Conservation (phyloP, 2,888 invertebrate species). For the Sarcophaga carnaria region DNA sequence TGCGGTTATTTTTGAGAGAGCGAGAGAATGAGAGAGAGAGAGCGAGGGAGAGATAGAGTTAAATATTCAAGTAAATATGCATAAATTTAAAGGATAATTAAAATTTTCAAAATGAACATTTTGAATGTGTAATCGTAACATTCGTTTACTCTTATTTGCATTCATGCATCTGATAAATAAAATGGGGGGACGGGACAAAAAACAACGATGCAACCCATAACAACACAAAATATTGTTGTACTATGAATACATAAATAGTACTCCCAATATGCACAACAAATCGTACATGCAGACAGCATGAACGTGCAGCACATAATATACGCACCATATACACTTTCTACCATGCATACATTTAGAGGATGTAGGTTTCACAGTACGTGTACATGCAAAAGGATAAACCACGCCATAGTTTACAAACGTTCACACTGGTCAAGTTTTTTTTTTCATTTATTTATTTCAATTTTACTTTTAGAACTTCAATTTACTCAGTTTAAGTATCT, state of each 20-base stretch:
- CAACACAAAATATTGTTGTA: not conserved
- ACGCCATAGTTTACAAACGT: slow-evolving; percentile 1
- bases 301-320: not conserved
- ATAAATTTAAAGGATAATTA: slow-evolving; percentile 79
- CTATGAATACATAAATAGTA: slow-evolving; percentile 22
- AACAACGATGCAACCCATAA: not conserved
- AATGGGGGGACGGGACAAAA: not conserved
- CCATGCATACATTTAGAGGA: not conserved
- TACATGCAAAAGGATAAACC: slow-evolving; percentile 4
- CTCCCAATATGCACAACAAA: not conserved
- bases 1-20: slow-evolving; percentile 46
- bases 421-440: slow-evolving; percentile 25
- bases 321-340: not conserved
- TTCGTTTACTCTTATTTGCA: slow-evolving; percentile 47
- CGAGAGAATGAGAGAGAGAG: not conserved
- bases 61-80: slow-evolving; percentile 63
- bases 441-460: not conserved
- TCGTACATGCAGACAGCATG: slow-evolving; percentile 7
- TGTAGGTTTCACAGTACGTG: not conserved
- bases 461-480: not conserved
- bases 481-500: slow-evolving; percentile 17
- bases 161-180: slow-evolving; percentile 47
- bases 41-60: not conserved
- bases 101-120: slow-evolving; percentile 73
- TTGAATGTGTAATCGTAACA: slow-evolving; percentile 47